phyloP scores from a whole-genome alignment of 2,113 vertebrate species.

The Syrrhaptes paradoxus region DNA sequence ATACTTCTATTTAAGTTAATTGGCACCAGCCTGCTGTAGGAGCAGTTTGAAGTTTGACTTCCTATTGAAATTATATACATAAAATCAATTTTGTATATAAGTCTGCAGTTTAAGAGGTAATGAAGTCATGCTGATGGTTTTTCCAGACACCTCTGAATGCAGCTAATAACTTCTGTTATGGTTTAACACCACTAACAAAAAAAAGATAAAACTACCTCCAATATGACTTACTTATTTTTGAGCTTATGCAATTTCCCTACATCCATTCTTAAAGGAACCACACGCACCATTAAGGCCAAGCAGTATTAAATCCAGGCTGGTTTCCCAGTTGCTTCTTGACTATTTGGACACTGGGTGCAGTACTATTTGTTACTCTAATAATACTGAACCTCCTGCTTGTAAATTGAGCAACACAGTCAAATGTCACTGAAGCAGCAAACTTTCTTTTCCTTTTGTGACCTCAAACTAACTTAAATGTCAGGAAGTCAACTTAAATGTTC shows the following conservation, averaged over 20 bases:
- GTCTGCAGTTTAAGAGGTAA: not conserved
- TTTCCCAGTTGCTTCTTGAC: not conserved
- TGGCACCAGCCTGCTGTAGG: not conserved
- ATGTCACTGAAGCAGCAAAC: not conserved
- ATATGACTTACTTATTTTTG: not conserved
- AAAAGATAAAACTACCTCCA: not conserved
- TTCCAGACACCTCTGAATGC: not conserved
- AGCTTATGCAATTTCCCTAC: not conserved
- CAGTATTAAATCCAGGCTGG: not conserved
- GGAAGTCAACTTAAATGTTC: not conserved
- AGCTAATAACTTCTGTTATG: not conserved
- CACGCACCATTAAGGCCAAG: not conserved
- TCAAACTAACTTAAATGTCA: not conserved
- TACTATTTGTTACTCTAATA: not conserved
- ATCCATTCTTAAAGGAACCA: not conserved
- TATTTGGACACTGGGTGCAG: not conserved
- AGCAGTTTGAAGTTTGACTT: not conserved
- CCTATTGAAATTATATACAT: not conserved
- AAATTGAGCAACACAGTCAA: not conserved
- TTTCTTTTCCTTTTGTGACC: not conserved
- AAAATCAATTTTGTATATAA: conserved; percentile 9
- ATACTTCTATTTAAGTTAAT: not conserved
- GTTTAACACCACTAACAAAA: not conserved
- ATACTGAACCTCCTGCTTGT: not conserved
- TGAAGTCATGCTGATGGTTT: not conserved